Evolutionary conservation across 2,113 vertebrate genomes (phyloP).

Genomic region (Mionectes macconnelli): DNA sequence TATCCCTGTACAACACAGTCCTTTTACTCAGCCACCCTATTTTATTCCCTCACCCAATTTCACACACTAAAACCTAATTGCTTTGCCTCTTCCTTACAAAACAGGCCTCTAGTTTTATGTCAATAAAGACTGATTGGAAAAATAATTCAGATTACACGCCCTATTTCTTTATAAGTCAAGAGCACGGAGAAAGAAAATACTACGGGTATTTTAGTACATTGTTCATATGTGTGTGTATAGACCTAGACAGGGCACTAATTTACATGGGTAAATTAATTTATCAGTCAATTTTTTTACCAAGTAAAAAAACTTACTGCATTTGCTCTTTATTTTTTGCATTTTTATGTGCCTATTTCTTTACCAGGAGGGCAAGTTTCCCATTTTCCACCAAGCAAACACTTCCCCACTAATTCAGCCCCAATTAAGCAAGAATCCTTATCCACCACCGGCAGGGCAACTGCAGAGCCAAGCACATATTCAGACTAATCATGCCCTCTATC

Average conservation of each 20-base stretch:
- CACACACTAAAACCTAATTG: not conserved
- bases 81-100: not conserved
- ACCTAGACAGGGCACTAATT: not conserved
- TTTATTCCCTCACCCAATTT: not conserved
- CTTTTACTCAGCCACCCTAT: not conserved
- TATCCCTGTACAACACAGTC: not conserved
- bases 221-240: rapidly evolving
- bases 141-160: not conserved
- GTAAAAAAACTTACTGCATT: not conserved
- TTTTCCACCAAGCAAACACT: not conserved
- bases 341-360: not conserved
- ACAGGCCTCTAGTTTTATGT: not conserved
- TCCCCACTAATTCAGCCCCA: not conserved
- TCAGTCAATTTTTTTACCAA: not conserved
- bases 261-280: not conserved
- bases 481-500: not conserved
- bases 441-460: not conserved
- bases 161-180: not conserved
- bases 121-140: not conserved
- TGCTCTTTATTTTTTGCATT: not conserved
- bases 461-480: not conserved
- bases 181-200: not conserved
- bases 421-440: not conserved
- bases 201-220: not conserved
- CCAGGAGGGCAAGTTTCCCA: not conserved